Evolutionary conservation across 1,140 invertebrate genomes (phyloP).

Genomic region (Mamestra configurata): DNA sequence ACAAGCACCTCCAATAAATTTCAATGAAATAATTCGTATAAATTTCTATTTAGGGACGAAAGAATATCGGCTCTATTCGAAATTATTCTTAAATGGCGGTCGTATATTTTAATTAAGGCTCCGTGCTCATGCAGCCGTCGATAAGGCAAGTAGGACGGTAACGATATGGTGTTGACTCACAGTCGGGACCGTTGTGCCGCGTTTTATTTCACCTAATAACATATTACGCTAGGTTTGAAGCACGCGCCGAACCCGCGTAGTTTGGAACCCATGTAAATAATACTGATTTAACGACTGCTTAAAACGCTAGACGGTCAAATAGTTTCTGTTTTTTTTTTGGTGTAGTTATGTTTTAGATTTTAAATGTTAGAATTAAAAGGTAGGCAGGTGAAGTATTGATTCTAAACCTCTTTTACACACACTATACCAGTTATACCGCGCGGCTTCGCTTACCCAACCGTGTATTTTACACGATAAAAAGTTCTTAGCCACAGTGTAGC

Average conservation of each 20-base stretch:
- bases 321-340: slow-evolving; percentile 42
- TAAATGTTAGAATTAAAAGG: not conserved
- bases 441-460: too few species aligned
- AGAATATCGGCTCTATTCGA: slow-evolving; percentile 61
- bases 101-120: slow-evolving; percentile 70
- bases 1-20: slow-evolving; percentile 50
- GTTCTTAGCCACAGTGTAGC: too few species aligned
- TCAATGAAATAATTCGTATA: slow-evolving; percentile 61
- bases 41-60: slow-evolving; percentile 64
- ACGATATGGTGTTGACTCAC: slow-evolving; percentile 62
- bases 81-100: slow-evolving; percentile 66
- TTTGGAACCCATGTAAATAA: slow-evolving; percentile 79
- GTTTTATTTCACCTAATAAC: slow-evolving; percentile 86
- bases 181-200: slow-evolving; percentile 59
- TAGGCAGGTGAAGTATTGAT: too few species aligned
- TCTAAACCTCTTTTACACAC: too few species aligned
- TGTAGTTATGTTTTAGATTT: not conserved
- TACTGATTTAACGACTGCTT: slow-evolving; percentile 70
- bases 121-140: slow-evolving; percentile 72
- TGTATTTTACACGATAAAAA: too few species aligned
- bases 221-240: slow-evolving; percentile 74
- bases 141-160: slow-evolving; percentile 74
- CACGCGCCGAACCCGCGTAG: slow-evolving; percentile 64
- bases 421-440: too few species aligned
- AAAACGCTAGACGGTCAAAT: slow-evolving; percentile 61